A percentile compares a stretch with the other conserved stretches of the same genome.
Evolutionary conservation across 2,797 vertebrate genomes (phyloP).

Genomic region (Poeciliopsis presidionis): DNA sequence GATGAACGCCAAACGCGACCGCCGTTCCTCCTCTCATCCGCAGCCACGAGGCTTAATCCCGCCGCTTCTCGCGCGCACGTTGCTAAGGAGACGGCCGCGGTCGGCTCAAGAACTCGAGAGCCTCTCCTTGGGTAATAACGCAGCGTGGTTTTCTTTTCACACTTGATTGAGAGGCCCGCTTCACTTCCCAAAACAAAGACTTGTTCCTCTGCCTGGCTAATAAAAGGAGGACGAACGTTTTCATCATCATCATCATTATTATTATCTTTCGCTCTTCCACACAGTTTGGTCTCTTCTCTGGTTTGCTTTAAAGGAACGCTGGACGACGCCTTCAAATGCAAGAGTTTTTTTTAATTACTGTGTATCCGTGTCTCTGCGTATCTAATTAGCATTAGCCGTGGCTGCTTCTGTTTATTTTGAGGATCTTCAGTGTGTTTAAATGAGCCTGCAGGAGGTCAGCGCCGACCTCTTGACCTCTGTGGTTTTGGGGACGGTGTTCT

Average conservation of each 20-base stretch:
- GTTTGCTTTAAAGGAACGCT: slow-evolving; percentile 40
- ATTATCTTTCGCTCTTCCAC: slow-evolving; percentile 24
- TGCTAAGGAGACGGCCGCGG: slow-evolving; percentile 54
- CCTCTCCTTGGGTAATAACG: slow-evolving; percentile 47
- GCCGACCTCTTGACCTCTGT: slow-evolving; percentile 7
- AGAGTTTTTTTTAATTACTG: slow-evolving; percentile 47
- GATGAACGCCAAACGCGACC: slow-evolving; percentile 26
- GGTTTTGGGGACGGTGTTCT: slow-evolving; percentile 10
- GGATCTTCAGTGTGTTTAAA: not conserved
- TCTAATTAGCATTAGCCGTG: slow-evolving; percentile 61
- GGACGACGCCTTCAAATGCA: slow-evolving; percentile 59
- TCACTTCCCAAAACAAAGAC: slow-evolving; percentile 35
- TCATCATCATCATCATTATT: too few relatives aligned
- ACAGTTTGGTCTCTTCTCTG: slow-evolving; percentile 46
- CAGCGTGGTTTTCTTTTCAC: slow-evolving; percentile 42
- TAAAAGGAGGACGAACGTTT: slow-evolving; percentile 51
- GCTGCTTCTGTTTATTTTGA: slow-evolving; percentile 3
- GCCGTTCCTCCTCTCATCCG: slow-evolving; percentile 28
- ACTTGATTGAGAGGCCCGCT: slow-evolving; percentile 43
- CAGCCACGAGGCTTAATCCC: slow-evolving; percentile 23
- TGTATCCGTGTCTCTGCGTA: slow-evolving; percentile 39
- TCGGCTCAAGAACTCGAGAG: slow-evolving; percentile 50
- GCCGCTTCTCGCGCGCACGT: slow-evolving; percentile 23
- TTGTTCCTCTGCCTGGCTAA: slow-evolving; percentile 37
- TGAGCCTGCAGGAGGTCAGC: slow-evolving; percentile 1